phyloP scores from a whole-genome alignment of 1,140 invertebrate species.

The Drosophila equinoxialis region DNA sequence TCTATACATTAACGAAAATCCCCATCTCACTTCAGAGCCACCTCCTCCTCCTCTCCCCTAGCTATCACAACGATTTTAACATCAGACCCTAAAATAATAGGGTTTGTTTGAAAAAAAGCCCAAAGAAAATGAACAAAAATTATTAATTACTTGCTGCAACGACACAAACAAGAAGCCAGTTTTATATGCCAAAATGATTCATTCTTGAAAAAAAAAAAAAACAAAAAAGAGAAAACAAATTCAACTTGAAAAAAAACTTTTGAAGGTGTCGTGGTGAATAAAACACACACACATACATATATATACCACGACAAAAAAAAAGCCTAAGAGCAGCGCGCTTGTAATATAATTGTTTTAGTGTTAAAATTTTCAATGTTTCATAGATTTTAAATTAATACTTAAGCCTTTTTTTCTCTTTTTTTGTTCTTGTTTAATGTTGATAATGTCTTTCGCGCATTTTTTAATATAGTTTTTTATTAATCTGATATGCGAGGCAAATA shows the following conservation, averaged over 20 bases:
- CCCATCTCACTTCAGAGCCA: constrained; percentile 23
- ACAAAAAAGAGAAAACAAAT: constrained; percentile 24
- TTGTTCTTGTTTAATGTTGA: neutral
- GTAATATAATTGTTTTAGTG: neutral
- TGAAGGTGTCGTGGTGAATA: constrained; percentile 61
- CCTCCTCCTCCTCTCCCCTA: neutral
- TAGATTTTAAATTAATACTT: neutral
- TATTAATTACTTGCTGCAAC: constrained; percentile 55
- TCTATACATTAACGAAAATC: constrained; percentile 14
- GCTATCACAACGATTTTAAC: neutral
- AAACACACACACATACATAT: constrained; percentile 21
- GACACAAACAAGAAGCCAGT: constrained; percentile 65
- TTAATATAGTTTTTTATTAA: constrained; percentile 30
- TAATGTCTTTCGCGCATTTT: neutral
- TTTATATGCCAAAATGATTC: constrained; percentile 68
- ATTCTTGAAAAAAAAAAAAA: constrained; percentile 20
- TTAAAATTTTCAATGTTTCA: neutral
- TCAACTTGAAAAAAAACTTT: constrained; percentile 47
- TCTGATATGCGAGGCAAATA: constrained; percentile 35
- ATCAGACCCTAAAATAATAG: constrained; percentile 28
- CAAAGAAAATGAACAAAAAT: constrained; percentile 46
- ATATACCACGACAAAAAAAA: constrained; percentile 32
- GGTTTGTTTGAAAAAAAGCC: constrained; percentile 45
- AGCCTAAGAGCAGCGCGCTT: constrained; percentile 10
- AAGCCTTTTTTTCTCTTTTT: neutral